phyloP scores from a whole-genome alignment of 2,888 invertebrate genomes.

The Tanypteryx hageni region DNA sequence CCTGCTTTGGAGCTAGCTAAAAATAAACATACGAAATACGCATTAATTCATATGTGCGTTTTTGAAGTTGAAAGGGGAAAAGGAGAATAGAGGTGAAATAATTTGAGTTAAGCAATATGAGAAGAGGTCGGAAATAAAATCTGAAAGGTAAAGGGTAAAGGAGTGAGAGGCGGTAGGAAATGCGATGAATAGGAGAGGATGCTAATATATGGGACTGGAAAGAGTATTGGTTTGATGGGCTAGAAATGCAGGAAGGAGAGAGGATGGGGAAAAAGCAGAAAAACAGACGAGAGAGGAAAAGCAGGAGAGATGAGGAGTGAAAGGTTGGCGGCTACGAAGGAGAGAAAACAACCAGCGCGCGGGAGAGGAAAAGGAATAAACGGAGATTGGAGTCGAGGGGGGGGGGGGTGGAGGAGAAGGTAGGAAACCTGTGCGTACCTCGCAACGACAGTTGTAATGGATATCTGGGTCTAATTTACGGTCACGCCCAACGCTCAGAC shows the following conservation, averaged over 20 bases:
- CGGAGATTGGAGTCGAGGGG: conserved; percentile 49
- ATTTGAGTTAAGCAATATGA: too few relatives aligned
- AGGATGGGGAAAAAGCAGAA: not conserved
- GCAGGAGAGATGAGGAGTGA: not conserved
- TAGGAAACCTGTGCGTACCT: conserved; percentile 51
- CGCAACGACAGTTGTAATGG: conserved; percentile 60
- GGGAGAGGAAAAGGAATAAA: not conserved
- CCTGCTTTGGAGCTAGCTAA: too few relatives aligned
- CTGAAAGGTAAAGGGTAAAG: not conserved
- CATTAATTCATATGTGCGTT: too few relatives aligned
- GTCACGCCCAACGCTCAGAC: conserved; percentile 53
- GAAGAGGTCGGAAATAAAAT: too few relatives aligned
- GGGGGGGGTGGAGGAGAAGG: not conserved
- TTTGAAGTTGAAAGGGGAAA: too few relatives aligned
- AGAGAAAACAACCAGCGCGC: not conserved
- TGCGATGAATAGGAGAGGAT: not conserved
- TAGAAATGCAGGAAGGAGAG: not conserved
- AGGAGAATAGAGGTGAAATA: too few relatives aligned
- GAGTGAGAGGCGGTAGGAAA: not conserved
- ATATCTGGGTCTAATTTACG: conserved; percentile 63
- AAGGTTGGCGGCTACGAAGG: not conserved
- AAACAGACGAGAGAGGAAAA: not conserved
- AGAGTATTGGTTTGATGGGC: not conserved
- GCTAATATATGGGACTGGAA: not conserved
- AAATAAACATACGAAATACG: too few relatives aligned